phyloP scores from a whole-genome alignment of 2,888 invertebrate species.

The Axea sp. region DNA sequence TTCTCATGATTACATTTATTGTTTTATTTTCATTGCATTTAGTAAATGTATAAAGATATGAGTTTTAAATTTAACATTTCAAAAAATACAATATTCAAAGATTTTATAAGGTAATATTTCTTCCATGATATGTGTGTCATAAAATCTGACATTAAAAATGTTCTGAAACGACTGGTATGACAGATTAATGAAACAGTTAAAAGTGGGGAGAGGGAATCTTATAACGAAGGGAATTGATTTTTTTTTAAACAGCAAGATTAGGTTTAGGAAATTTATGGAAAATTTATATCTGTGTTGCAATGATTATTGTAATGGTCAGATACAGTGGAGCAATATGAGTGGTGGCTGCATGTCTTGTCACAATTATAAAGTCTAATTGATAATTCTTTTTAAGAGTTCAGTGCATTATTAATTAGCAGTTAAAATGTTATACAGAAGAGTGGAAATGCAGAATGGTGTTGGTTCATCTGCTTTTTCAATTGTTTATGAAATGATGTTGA shows the following conservation, averaged over 20 bases:
- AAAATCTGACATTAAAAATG: no score
- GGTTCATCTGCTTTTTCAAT: slow-evolving; percentile 24
- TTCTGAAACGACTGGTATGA: no score
- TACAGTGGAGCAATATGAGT: slow-evolving; percentile 38
- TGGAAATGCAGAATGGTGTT: slow-evolving; percentile 32
- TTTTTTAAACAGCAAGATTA: background rate
- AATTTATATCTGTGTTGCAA: slow-evolving; percentile 45
- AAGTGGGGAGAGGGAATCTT: no score
- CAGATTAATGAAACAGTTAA: no score
- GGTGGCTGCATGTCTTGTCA: slow-evolving; percentile 28
- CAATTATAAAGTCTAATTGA: slow-evolving; percentile 54
- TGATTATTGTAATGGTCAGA: slow-evolving; percentile 39
- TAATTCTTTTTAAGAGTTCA: slow-evolving; percentile 43
- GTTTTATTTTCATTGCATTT: no score
- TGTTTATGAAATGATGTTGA: slow-evolving; percentile 1
- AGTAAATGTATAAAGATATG: no score
- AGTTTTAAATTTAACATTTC: no score
- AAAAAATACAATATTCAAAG: no score
- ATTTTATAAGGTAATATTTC: no score
- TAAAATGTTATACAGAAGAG: slow-evolving; percentile 27
- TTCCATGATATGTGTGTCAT: no score
- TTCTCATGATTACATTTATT: no score
- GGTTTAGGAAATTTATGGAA: slow-evolving; percentile 16
- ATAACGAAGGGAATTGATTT: slow-evolving; percentile 3
- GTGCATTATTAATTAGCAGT: slow-evolving; percentile 39